Base-by-base conservation (phyloP, 2,797 vertebrate genomes). In the Denticeps clupeoides region DNA sequence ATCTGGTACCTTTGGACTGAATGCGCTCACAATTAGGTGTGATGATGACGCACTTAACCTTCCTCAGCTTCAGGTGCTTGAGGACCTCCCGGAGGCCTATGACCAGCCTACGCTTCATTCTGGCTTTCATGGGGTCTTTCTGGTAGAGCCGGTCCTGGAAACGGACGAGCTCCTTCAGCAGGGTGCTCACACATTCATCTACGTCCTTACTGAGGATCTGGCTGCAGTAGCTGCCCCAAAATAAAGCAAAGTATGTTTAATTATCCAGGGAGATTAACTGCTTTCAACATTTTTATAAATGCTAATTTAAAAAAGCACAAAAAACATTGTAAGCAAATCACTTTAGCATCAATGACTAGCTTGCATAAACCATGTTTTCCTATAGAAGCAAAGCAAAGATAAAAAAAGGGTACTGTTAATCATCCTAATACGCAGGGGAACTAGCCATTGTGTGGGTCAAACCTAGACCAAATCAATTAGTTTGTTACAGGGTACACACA, bases 1-100 rank as follows among this genome's bases (percentile, higher is more conserved):
- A 8, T 38, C 18, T 5, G 4, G 11, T 79, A 99, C 94, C 95
- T 85, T 97, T 99, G 15, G 91, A 88, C 59, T 97, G 85, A 49
- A 88, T 91, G 63, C 89, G 91, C 65, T 99, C 93, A 62, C 93
- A 99, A 82, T 98, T 97, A 35, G 95, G 95, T 32, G 95, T 99
- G 68, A 99, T 96, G 70, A 98, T 78, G 51, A 98, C 77, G 54
- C 93, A 97, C 56, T 97, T 97, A 58, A 99, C 66, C 73, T 90
- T 97, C 56, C 74, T 80, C 62, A 99, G 90, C 64, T 88, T 91
- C 60, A 99, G 81, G 51, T 99, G 90, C 68, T 99, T 99, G 47
- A 92, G 72, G 29, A 99, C 95, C 70, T 99, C 95, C 51, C 95
- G 67, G 43, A 98, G 83, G 12, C 95, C 95, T 90, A 99, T 87